These are phyloP conservation scores for Sylvietta virens DNA, from an alignment of 2,113 vertebrate genomes.

Conservation along the genomic window DNA sequence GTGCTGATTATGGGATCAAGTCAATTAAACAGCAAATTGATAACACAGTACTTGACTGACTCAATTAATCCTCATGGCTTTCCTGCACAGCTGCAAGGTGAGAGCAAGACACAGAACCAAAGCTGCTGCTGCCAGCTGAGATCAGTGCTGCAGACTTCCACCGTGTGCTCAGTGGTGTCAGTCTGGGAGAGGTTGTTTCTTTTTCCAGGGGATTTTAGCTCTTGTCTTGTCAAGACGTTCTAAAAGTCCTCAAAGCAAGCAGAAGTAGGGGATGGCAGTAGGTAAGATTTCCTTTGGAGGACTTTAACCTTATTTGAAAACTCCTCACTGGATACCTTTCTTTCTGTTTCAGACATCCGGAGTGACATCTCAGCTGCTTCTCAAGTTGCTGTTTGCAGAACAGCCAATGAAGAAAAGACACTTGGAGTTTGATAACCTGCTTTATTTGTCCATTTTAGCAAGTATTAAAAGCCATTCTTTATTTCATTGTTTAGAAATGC, in stretches of 20 bases:
- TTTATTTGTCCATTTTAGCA: neutral
- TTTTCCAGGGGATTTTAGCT: neutral
- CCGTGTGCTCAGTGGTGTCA: neutral
- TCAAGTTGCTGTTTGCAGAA: neutral
- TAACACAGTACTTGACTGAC: neutral
- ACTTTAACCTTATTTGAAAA: neutral
- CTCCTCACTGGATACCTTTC: rapidly evolving
- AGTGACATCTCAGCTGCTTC: neutral
- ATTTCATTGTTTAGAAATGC: neutral
- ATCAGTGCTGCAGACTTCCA: neutral
- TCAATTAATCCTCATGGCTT: neutral
- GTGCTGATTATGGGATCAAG: neutral
- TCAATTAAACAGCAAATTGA: neutral
- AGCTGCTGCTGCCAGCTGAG: neutral
- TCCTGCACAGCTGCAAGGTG: neutral
- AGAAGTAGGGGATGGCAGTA: neutral
- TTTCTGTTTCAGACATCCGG: neutral
- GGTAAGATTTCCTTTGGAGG: neutral
- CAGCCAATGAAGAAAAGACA: neutral
- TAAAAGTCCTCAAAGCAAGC: neutral
- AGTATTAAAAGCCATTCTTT: neutral
- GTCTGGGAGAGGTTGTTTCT: neutral
- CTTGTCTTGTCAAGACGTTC: neutral
- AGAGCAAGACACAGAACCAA: neutral
- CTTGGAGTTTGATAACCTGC: neutral